Conservation (phyloP, 2,888 invertebrate genomes). For the Nomada flava region DNA sequence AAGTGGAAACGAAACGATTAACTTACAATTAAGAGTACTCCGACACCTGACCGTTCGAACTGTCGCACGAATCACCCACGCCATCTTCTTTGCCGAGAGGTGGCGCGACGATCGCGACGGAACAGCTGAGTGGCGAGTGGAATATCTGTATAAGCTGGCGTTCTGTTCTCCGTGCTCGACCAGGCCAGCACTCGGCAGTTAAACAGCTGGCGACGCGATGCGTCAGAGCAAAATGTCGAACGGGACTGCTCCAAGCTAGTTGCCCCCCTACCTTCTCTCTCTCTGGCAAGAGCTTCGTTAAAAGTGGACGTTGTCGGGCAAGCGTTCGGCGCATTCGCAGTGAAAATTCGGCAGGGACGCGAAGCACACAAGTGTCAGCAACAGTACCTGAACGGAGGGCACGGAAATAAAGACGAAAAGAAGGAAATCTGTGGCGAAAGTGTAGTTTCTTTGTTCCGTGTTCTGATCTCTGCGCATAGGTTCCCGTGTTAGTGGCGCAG, state of each 20-base stretch:
- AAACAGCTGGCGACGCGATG: conserved; percentile 82
- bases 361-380: conserved; percentile 29
- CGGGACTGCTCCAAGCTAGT: conserved; percentile 69
- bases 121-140: conserved; percentile 66
- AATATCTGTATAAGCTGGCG: conserved; percentile 65
- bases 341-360: conserved; percentile 28
- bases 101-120: conserved; percentile 36
- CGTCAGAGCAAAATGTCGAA: conserved; percentile 78
- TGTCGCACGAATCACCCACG: conserved; percentile 16
- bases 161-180: conserved; percentile 73
- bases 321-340: conserved; percentile 34
- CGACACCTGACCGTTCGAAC: conserved; percentile 12
- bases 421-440: conserved; percentile 65
- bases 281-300: conserved; percentile 53
- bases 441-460: conserved; percentile 77
- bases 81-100: conserved; percentile 31
- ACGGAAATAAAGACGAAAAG: conserved; percentile 7
- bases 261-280: conserved; percentile 52
- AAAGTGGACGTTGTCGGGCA: conserved; percentile 38
- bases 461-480: conserved; percentile 75
- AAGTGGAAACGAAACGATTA: too few relatives aligned
- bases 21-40: not conserved
- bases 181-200: conserved; percentile 69
- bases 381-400: not conserved
- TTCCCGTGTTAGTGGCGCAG: conserved; percentile 78